Conservation (phyloP, 1,140 invertebrate genomes). For the Drosophila asahinai region DNA sequence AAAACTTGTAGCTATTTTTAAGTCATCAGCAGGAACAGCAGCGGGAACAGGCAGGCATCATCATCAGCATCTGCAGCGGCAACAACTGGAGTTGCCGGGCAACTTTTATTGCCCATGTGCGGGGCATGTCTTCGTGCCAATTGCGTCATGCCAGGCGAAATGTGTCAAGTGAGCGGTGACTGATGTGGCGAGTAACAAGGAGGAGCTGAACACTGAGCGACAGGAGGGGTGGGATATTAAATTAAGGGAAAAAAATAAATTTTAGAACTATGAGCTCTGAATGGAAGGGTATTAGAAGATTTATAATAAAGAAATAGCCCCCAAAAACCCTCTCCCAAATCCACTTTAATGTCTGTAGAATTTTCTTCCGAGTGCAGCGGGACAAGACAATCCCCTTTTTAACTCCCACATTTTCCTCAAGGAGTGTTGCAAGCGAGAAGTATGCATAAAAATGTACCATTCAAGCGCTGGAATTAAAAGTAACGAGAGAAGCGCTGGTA, state of each 20-base stretch:
- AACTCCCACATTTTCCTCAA: slow-evolving; percentile 12
- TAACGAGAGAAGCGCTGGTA: slow-evolving; percentile 19
- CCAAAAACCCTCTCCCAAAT: neutral
- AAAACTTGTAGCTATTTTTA: slow-evolving; percentile 77
- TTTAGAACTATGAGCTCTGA: neutral
- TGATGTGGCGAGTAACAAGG: slow-evolving; percentile 83
- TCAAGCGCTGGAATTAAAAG: slow-evolving; percentile 62
- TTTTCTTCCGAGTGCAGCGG: slow-evolving; percentile 18
- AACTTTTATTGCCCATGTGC: slow-evolving; percentile 71
- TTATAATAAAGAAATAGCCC: neutral
- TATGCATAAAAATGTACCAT: slow-evolving; percentile 64
- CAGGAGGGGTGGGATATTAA: neutral
- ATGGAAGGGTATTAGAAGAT: too few relatives aligned
- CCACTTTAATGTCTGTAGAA: too few relatives aligned
- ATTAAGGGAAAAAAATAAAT: neutral
- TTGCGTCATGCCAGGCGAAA: slow-evolving; percentile 69
- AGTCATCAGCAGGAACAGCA: slow-evolving; percentile 36
- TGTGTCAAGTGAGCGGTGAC: slow-evolving; percentile 84
- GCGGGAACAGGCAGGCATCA: neutral
- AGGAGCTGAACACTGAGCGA: slow-evolving; percentile 26
- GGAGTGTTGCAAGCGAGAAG: slow-evolving; percentile 39
- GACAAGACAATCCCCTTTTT: slow-evolving; percentile 3
- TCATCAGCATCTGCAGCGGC: slow-evolving; percentile 1
- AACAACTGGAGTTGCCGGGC: slow-evolving; percentile 31
- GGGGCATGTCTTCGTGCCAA: slow-evolving; percentile 75